Evolutionary conservation across 1,140 invertebrate species (phyloP).

Genomic region (Lordiphosa mommai): DNA sequence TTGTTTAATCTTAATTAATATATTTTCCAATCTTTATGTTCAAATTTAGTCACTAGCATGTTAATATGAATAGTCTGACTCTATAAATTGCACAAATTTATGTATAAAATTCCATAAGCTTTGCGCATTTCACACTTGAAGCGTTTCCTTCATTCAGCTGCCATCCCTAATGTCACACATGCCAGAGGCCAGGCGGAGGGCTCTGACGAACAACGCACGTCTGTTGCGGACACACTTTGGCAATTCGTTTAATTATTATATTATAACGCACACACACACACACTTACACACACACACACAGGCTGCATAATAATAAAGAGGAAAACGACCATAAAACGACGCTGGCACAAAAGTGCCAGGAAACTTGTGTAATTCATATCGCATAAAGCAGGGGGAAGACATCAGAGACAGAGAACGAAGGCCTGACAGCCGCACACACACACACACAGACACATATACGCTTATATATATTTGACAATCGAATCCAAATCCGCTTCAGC

Average conservation of each 20-base stretch:
- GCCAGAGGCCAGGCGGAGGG: neutral
- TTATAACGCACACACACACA: slow-evolving; percentile 50
- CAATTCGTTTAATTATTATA: slow-evolving; percentile 77
- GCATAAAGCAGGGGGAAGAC: slow-evolving; percentile 43
- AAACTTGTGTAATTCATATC: slow-evolving; percentile 77
- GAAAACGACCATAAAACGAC: slow-evolving; percentile 70
- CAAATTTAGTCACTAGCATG: neutral
- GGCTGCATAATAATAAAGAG: slow-evolving; percentile 66
- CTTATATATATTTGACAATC: slow-evolving; percentile 67
- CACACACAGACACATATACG: slow-evolving; percentile 10
- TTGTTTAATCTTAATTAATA: too few species aligned
- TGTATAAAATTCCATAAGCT: too few species aligned
- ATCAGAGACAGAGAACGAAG: slow-evolving; percentile 8
- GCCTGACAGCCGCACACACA: slow-evolving; percentile 34
- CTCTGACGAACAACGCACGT: slow-evolving; percentile 58
- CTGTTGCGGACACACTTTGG: slow-evolving; percentile 71
- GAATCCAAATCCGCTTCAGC: slow-evolving; percentile 52
- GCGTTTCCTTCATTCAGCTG: slow-evolving; percentile 6
- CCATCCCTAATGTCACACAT: too few species aligned
- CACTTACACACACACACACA: neutral
- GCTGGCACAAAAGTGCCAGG: slow-evolving; percentile 55
- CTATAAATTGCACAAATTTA: too few species aligned
- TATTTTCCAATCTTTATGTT: too few species aligned
- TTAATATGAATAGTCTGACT: too few species aligned
- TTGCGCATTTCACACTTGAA: too few species aligned